Conservation (phyloP, 2,113 vertebrate genomes). For the Nestor notabilis region DNA sequence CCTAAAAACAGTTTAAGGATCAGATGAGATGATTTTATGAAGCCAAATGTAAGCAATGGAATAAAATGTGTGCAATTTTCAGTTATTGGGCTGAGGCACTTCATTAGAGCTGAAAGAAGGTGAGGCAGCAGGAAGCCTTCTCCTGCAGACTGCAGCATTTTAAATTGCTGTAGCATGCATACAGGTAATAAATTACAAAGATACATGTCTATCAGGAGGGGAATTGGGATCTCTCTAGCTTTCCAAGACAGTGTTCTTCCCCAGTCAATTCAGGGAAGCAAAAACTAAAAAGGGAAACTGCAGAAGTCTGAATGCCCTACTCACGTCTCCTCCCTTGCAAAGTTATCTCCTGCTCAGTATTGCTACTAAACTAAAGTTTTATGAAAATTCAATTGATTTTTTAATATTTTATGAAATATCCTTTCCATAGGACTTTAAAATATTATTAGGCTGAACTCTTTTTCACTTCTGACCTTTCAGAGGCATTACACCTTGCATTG, state of each 20-base stretch:
- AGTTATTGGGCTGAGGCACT: not conserved
- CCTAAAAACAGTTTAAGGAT: not conserved
- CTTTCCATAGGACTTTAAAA: slow-evolving; percentile 46
- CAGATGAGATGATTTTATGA: not conserved
- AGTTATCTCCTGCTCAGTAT: not conserved
- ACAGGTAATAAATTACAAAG: not conserved
- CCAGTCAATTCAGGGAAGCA: not conserved
- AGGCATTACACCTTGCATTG: slow-evolving; percentile 9
- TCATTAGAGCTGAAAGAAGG: not conserved
- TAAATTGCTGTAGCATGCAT: not conserved
- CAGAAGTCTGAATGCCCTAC: not conserved
- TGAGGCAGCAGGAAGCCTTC: not conserved
- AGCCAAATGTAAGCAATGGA: not conserved
- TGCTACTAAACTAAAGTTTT: slow-evolving; percentile 32
- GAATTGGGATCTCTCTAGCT: not conserved
- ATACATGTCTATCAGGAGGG: not conserved
- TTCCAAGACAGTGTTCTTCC: not conserved
- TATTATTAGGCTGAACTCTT: slow-evolving; percentile 52
- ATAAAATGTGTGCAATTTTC: not conserved
- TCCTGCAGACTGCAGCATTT: not conserved
- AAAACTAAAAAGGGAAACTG: not conserved
- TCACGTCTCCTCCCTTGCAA: not conserved
- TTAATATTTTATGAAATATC: slow-evolving; percentile 30
- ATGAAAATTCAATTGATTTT: slow-evolving; percentile 53
- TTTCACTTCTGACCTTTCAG: slow-evolving; percentile 61